A percentile compares a stretch with the other conserved stretches of the same genome.
phyloP scores from a whole-genome alignment of 1,140 invertebrate species.

The Mactra quadrangularis region DNA sequence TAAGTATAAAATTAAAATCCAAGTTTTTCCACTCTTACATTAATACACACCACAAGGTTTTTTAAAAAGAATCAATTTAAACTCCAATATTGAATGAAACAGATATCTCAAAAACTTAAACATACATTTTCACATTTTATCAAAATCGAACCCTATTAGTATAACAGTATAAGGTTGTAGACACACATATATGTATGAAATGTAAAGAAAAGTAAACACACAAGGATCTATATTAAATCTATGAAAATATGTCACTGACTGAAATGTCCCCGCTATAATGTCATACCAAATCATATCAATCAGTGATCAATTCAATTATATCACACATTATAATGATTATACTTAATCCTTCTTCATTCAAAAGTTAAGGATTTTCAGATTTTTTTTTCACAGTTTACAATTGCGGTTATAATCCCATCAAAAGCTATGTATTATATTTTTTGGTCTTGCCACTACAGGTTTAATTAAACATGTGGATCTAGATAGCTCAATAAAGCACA shows the following conservation, averaged over 20 bases:
- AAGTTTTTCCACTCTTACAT: no score
- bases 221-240: slow-evolving; percentile 31
- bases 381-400: slow-evolving; percentile 30
- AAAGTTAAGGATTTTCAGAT: slow-evolving; percentile 6
- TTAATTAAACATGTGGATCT: no score
- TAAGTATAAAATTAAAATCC: no score
- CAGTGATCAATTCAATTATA: slow-evolving; percentile 41
- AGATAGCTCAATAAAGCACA: no score
- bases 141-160: slow-evolving; percentile 24
- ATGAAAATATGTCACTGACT: slow-evolving; percentile 23
- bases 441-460: no score
- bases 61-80: not conserved
- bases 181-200: no score
- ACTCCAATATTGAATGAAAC: slow-evolving; percentile 11
- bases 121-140: slow-evolving; percentile 22
- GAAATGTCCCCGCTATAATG: not conserved
- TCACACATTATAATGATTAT: slow-evolving; percentile 39
- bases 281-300: not conserved
- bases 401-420: slow-evolving; percentile 11
- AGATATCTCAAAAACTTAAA: not conserved
- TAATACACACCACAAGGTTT: no score
- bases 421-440: not conserved
- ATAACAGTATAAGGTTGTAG: slow-evolving; percentile 7
- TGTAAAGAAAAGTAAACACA: slow-evolving; percentile 17
- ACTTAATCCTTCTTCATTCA: slow-evolving; percentile 22